These are phyloP conservation scores for Andrena flavipes DNA, from an alignment of 2,888 invertebrate genomes.

Conservation along the genomic window DNA sequence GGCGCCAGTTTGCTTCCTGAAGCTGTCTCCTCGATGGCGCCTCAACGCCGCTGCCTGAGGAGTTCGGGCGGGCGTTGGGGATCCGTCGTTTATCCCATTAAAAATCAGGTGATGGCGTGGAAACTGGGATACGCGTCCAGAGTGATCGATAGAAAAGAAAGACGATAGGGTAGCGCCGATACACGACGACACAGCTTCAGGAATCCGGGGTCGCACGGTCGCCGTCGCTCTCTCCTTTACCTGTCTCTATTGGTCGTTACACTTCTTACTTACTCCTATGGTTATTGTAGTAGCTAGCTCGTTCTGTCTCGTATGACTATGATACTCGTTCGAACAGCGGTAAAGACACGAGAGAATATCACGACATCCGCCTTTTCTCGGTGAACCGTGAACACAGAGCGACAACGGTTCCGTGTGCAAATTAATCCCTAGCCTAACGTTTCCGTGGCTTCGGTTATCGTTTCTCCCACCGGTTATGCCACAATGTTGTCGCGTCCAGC, in stretches of 20 bases:
- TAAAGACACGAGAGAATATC: slow-evolving; percentile 43
- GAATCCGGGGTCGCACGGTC: slow-evolving; percentile 51
- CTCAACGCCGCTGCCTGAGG: no score
- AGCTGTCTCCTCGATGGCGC: slow-evolving; percentile 6
- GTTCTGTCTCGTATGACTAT: slow-evolving; percentile 68
- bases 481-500: no score
- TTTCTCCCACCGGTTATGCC: no score
- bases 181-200: slow-evolving; percentile 24
- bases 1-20: slow-evolving; percentile 56
- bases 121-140: no score
- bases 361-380: slow-evolving; percentile 45
- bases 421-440: slow-evolving; percentile 57
- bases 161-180: not conserved
- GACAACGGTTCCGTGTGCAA: slow-evolving; percentile 57
- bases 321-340: slow-evolving; percentile 49
- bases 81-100: no score
- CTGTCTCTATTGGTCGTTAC: slow-evolving; percentile 65
- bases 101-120: no score
- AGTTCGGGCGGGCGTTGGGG: not conserved
- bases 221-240: slow-evolving; percentile 63
- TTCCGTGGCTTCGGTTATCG: not conserved
- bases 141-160: not conserved
- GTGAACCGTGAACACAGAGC: slow-evolving; percentile 34
- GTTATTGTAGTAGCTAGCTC: slow-evolving; percentile 77
- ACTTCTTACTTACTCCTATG: slow-evolving; percentile 68